phyloP scores from a whole-genome alignment of 2,113 vertebrate genomes.

The Sapajus apella region DNA sequence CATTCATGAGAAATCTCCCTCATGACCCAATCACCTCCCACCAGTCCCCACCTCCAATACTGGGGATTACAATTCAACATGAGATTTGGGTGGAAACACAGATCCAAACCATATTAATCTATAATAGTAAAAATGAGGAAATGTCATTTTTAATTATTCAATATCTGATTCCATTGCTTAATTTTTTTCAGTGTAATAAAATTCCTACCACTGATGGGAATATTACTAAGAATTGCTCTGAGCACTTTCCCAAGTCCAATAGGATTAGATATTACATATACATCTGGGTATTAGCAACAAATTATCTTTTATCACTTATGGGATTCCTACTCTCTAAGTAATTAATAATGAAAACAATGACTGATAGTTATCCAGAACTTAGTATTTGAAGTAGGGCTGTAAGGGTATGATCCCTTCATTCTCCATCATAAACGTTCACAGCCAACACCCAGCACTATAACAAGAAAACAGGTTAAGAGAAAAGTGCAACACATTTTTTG shows the following conservation, averaged over 20 bases:
- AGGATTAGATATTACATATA: background rate
- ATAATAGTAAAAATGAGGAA: background rate
- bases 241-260: background rate
- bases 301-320: background rate
- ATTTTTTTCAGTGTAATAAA: background rate
- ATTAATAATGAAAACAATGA: background rate
- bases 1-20: too few species aligned
- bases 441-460: background rate
- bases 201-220: background rate
- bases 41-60: too few species aligned
- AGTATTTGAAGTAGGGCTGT: background rate
- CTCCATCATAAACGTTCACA: background rate
- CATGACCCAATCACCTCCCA: too few species aligned
- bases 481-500: background rate
- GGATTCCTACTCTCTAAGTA: background rate
- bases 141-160: background rate
- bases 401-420: background rate
- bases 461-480: background rate
- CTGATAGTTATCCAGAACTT: background rate
- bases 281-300: background rate
- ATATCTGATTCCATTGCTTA: background rate
- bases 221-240: background rate
- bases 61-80: too few species aligned
- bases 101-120: background rate
- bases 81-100: too few species aligned